Percentiles rank a stretch among this genome's conserved stretches.
These are phyloP conservation scores for Helobdella robusta DNA, from an alignment of 2,888 invertebrate genomes.

Conservation along the genomic window DNA sequence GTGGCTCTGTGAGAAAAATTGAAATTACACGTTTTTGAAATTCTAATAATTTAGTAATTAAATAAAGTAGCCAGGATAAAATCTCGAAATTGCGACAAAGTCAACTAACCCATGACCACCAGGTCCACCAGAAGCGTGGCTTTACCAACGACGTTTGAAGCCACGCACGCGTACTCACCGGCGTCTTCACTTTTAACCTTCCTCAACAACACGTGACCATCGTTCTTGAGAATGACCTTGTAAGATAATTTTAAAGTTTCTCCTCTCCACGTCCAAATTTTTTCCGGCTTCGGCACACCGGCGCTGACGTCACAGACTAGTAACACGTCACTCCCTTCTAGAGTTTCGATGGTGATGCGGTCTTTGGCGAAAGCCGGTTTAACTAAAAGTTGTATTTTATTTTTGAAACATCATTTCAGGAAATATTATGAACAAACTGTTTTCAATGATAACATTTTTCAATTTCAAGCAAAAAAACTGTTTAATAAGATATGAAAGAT, in stretches of 20 bases:
- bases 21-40: not conserved
- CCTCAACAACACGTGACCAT: slow-evolving; percentile 42
- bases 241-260: not conserved
- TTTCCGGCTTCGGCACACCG: not conserved
- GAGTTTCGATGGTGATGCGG: not conserved
- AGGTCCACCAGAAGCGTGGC: slow-evolving; percentile 50
- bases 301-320: not conserved
- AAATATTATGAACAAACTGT: too few species aligned
- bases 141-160: slow-evolving; percentile 60
- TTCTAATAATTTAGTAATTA: not conserved
- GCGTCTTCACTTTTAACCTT: slow-evolving; percentile 45
- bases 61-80: not conserved
- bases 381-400: too few species aligned
- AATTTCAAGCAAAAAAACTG: too few species aligned
- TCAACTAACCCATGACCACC: slow-evolving; percentile 43
- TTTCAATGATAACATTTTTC: too few species aligned
- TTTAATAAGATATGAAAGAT: too few species aligned
- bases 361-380: not conserved
- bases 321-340: not conserved
- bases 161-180: slow-evolving; percentile 50
- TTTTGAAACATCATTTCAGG: too few species aligned
- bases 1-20: too few species aligned
- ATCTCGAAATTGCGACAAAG: not conserved
- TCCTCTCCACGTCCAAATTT: not conserved
- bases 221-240: not conserved